Percentiles rank a stretch among this genome's conserved stretches.
Evolutionary conservation across 2,113 vertebrate genomes (phyloP).

Genomic region (Pavo muticus): DNA sequence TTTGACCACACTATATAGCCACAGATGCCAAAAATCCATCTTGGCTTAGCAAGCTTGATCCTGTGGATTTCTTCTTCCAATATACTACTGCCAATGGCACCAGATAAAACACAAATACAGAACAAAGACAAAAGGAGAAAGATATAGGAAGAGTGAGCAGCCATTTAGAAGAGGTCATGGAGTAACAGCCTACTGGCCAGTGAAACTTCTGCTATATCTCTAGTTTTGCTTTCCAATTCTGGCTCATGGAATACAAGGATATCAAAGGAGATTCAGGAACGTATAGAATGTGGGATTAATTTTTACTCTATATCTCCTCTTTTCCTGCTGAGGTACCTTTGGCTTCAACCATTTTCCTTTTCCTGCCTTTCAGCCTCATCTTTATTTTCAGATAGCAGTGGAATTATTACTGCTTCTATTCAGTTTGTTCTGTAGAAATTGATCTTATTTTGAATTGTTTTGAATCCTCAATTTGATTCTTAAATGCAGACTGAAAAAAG

Average conservation of each 20-base stretch:
- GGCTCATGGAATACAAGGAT: neutral
- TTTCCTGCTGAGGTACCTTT: neutral
- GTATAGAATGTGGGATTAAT: neutral
- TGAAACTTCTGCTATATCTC: neutral
- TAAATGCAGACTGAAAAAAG: neutral
- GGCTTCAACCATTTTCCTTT: neutral
- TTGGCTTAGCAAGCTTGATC: neutral
- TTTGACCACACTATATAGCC: neutral
- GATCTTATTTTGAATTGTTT: neutral
- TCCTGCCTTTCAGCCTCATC: neutral
- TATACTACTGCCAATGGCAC: neutral
- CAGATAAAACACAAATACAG: neutral
- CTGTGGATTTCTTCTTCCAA: neutral
- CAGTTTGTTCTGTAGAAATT: neutral
- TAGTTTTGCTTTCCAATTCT: neutral
- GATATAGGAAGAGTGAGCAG: neutral
- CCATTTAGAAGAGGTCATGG: neutral
- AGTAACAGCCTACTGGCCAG: neutral
- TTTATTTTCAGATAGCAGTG: neutral
- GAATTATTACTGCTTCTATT: neutral
- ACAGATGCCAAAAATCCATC: neutral
- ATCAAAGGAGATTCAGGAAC: neutral
- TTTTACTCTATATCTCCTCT: neutral
- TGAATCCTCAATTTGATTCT: neutral
- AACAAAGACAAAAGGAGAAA: neutral